These are phyloP conservation scores for Eolophus roseicapilla DNA, from an alignment of 2,113 vertebrate species.

Conservation along the genomic window DNA sequence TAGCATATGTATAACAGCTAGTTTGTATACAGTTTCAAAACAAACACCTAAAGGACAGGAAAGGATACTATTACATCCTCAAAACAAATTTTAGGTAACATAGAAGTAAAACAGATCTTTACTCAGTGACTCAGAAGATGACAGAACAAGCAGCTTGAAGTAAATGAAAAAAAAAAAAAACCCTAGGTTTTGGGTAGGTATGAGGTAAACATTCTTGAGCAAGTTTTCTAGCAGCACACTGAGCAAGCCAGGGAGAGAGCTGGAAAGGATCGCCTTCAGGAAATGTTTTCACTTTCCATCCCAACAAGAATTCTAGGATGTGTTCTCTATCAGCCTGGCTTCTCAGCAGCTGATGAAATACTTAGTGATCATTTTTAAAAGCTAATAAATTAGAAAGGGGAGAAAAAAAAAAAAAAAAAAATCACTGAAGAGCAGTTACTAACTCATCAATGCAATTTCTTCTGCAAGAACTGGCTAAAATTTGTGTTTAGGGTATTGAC, in stretches of 20 bases:
- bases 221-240: not conserved
- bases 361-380: constrained; percentile 12
- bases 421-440: not conserved
- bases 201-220: not conserved
- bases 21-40: constrained; percentile 12
- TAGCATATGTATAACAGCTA: not conserved
- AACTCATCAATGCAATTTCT: not conserved
- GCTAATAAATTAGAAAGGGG: not conserved
- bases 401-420: not conserved
- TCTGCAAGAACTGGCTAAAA: not conserved
- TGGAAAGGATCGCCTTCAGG: not conserved
- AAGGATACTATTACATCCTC: not conserved
- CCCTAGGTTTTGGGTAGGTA: not conserved
- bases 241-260: not conserved
- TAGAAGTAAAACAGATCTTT: not conserved
- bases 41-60: not conserved
- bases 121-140: not conserved
- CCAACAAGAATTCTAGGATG: not conserved
- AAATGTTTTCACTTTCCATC: not conserved
- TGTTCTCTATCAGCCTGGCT: not conserved
- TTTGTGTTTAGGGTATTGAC: not conserved
- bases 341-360: constrained; percentile 44
- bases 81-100: not conserved
- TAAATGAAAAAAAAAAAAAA: not conserved
- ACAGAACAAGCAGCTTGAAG: not conserved